Evolutionary conservation across 2,888 invertebrate species (phyloP), one percentile per base, ranked within the genome.

Genomic region (Rosalia funebris): DNA sequence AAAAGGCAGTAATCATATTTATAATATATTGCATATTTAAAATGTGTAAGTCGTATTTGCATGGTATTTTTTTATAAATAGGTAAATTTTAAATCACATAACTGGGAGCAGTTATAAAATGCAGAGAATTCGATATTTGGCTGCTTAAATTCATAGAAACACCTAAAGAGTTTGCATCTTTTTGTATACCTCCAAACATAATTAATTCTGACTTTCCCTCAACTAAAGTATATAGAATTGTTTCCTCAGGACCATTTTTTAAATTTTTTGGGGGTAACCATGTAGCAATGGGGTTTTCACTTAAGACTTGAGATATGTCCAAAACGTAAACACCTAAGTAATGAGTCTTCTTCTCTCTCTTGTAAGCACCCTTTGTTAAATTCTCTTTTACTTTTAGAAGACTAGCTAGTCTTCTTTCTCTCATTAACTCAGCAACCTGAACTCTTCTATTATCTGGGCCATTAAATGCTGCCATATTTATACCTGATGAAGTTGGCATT

Each of bases 131-230:
- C 36, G 91, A 91, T 75, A 91, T 91, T 81, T 89, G 87, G 76
- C 88, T 88, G 70, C 87, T 88, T 75, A 87, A 72, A 71, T 78
- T 76, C 16, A 77, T 75, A 10, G 77, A 73, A 47, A 72, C 71
- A 2, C 81, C 87, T 63, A 88, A 80, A 62, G 88, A 85, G 63
- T 84, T 84, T 57, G 87, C 85, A 78, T 92, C 91, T 79, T 93
- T 93, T 73, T 91, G 90, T 68, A 97, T 93, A 58, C 97, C 98
- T n/a, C 97, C 97, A 83, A 98, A 97, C 86, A 98, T 91, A 53
- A 98, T 90, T 19, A 98, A 82, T 83, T 98, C 97, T 9, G 94
- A 94, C 77, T 94, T 91, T 10, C 96, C 97, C 66, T 91, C 88
- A 2, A 95, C 91, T 71, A 97, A 85, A 25, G 95, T 91, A 78